Conservation (phyloP, 2,888 invertebrate genomes). For the Blera fallax region DNA sequence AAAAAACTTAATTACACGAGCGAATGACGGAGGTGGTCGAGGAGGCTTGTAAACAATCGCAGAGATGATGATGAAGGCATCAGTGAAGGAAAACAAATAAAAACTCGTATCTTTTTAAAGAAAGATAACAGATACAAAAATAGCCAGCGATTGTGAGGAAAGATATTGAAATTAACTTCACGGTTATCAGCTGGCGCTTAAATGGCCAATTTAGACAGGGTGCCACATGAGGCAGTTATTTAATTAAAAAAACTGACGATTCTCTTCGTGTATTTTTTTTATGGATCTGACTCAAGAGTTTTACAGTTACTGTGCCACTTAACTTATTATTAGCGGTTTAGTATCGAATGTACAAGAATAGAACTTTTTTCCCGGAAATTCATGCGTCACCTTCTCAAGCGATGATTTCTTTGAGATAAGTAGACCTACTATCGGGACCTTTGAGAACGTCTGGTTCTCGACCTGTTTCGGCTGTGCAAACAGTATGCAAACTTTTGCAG, state of each 20-base stretch:
- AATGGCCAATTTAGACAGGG: conserved; percentile 2
- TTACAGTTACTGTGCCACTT: conserved; percentile 1
- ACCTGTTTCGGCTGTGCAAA: no score
- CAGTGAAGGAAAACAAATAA: background rate
- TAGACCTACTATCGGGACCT: background rate
- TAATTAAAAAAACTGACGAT: background rate
- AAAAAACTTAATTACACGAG: background rate
- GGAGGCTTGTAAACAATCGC: conserved; percentile 6
- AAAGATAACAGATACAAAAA: conserved; percentile 1
- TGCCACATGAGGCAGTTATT: background rate
- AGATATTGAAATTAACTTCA: conserved; percentile 14
- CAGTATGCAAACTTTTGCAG: no score
- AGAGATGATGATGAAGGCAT: background rate
- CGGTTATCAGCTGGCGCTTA: conserved; percentile 25
- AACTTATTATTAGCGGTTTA: background rate
- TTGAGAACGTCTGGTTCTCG: no score
- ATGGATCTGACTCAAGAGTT: background rate
- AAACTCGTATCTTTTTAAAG: background rate
- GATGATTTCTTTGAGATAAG: background rate
- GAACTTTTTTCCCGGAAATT: background rate
- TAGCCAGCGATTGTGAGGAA: background rate
- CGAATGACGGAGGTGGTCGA: background rate
- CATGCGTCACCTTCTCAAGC: background rate
- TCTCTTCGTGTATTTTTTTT: background rate
- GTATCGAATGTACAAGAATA: background rate